Evolutionary conservation across 1,140 invertebrate genomes (phyloP).

Genomic region (Antheraea pernyi): DNA sequence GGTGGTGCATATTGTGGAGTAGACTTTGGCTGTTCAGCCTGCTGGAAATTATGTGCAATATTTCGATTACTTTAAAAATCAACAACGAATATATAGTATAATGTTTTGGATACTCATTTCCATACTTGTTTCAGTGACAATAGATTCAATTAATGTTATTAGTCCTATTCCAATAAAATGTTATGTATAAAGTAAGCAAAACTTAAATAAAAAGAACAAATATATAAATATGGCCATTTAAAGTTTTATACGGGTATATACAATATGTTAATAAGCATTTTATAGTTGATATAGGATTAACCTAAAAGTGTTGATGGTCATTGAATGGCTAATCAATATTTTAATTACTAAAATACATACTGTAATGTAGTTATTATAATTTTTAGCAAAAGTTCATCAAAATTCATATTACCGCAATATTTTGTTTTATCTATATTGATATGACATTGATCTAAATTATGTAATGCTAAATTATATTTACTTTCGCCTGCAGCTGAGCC

Average conservation of each 20-base stretch:
- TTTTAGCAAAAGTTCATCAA: conserved; percentile 9
- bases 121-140: no score
- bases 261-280: no score
- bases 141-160: no score
- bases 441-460: conserved; percentile 76
- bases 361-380: no score
- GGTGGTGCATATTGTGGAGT: conserved; percentile 53
- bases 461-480: conserved; percentile 68
- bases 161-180: no score
- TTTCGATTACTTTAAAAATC: not conserved
- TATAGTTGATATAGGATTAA: not conserved
- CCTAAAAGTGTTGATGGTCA: not conserved
- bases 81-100: not conserved
- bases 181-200: no score
- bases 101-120: no score
- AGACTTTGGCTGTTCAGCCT: conserved; percentile 45
- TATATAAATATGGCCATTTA: no score
- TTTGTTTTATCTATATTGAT: conserved; percentile 45
- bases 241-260: no score
- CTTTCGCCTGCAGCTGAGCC: conserved; percentile 58
- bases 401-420: conserved; percentile 9
- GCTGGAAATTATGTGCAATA: conserved; percentile 37
- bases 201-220: no score
- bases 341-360: no score
- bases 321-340: not conserved